These are phyloP conservation scores for Rhinopomastus cyanomelas DNA, from an alignment of 2,113 vertebrate genomes.

Conservation along the genomic window DNA sequence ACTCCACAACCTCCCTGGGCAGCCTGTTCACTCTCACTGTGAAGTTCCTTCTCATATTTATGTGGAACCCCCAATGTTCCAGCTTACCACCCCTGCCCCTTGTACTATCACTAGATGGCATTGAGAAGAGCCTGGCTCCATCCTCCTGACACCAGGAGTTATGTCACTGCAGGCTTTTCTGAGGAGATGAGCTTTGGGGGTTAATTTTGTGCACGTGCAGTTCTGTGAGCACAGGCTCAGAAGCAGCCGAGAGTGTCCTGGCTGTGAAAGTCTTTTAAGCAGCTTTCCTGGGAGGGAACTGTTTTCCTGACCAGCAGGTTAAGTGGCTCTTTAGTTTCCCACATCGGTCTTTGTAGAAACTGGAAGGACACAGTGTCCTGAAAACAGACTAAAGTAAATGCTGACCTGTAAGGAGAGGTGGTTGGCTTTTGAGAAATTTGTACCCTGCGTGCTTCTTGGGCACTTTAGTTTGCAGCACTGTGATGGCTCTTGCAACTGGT, in stretches of 20 bases:
- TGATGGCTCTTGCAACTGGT: not conserved
- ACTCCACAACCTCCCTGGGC: too few relatives aligned
- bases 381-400: not conserved
- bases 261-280: conserved; percentile 4
- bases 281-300: conserved; percentile 10
- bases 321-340: conserved; percentile 47
- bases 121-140: too few relatives aligned
- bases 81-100: too few relatives aligned
- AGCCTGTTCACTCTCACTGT: too few relatives aligned
- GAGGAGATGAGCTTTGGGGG: not conserved
- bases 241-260: not conserved
- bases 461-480: not conserved
- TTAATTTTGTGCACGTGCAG: not conserved
- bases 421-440: not conserved
- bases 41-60: too few relatives aligned
- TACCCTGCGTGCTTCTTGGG: not conserved
- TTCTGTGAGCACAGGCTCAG: not conserved
- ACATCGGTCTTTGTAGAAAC: conserved; percentile 1
- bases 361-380: conserved; percentile 22
- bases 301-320: conserved; percentile 55
- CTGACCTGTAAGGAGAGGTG: not conserved
- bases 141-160: too few relatives aligned
- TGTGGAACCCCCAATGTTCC: too few relatives aligned
- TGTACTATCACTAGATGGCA: too few relatives aligned
- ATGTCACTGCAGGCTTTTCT: not conserved